Evolutionary conservation across 2,113 vertebrate species (phyloP).

Genomic region (Colossoma macropomum): DNA sequence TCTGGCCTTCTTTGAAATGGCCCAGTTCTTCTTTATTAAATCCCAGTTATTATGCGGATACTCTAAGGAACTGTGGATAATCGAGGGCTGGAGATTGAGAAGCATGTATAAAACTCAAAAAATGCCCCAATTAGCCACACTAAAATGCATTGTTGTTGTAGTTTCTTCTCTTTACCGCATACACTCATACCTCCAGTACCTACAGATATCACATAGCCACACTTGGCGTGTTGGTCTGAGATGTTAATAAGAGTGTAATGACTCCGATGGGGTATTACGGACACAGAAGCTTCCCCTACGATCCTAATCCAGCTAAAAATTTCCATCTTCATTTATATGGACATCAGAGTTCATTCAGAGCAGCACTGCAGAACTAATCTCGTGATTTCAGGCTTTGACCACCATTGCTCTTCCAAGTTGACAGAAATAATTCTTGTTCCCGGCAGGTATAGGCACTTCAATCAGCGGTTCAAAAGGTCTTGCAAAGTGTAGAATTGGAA

Average conservation of each 20-base stretch:
- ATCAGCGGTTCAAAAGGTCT: conserved; percentile 53
- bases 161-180: too few species aligned
- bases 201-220: not conserved
- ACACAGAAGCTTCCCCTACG: not conserved
- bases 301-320: conserved; percentile 25
- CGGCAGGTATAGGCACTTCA: conserved; percentile 51
- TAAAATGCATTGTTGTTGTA: not conserved
- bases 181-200: not conserved
- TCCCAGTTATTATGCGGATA: not conserved
- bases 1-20: not conserved
- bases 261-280: not conserved
- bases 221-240: not conserved
- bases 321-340: conserved; percentile 36
- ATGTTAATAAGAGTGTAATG: not conserved
- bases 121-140: conserved; percentile 14
- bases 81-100: not conserved
- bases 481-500: conserved; percentile 53
- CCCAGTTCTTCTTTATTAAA: not conserved
- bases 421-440: conserved; percentile 52
- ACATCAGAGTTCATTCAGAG: conserved; percentile 44
- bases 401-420: conserved; percentile 27
- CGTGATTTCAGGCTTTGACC: conserved; percentile 37
- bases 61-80: conserved; percentile 7
- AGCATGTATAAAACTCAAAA: not conserved
- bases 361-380: conserved; percentile 35